These are phyloP conservation scores for Oasisia sp. DNA, from an alignment of 2,888 invertebrate genomes.

Conservation along the genomic window DNA sequence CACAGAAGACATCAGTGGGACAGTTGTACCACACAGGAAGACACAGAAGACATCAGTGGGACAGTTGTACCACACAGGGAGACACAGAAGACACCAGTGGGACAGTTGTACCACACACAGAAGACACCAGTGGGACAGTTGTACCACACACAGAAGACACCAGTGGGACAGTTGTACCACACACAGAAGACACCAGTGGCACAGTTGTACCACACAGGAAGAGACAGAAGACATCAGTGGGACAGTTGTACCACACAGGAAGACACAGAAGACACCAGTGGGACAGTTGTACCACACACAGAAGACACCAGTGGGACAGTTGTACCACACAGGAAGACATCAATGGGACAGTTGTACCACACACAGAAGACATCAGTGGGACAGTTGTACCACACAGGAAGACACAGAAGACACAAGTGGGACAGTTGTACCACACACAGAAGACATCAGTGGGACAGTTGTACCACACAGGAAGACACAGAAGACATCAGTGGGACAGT, in stretches of 20 bases:
- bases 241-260: not conserved
- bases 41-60: conserved; percentile 43
- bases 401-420: conserved; percentile 52
- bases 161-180: not conserved
- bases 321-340: not conserved
- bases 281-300: not conserved
- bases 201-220: not conserved
- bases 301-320: not conserved
- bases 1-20: not conserved
- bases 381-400: not conserved
- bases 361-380: not conserved
- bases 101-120: not conserved
- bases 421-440: not conserved
- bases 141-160: not conserved
- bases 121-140: not conserved
- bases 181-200: not conserved
- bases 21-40: conserved; percentile 42
- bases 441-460: not conserved
- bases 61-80: not conserved
- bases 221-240: conserved; percentile 52
- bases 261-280: conserved; percentile 52
- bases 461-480: conserved; percentile 51
- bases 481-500: not conserved
- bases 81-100: conserved; percentile 52
- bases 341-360: too few relatives aligned